Evolutionary conservation across 2,888 invertebrate genomes (phyloP), one percentile per base, ranked within the genome.

Genomic region (Camponotus fellah): DNA sequence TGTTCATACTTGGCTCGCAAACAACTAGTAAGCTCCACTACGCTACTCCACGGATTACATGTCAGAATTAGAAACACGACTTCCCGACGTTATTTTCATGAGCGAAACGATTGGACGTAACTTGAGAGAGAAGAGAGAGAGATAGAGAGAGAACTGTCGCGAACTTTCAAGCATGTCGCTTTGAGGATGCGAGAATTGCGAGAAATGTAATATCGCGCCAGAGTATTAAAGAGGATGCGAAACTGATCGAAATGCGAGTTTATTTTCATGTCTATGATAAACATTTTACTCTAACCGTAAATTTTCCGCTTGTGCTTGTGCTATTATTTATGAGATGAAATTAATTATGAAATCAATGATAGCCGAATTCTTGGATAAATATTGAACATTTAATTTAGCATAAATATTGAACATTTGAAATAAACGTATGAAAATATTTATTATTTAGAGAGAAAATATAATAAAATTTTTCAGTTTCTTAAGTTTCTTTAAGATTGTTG

Each of bases 21-120:
- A 66, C 37, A 21, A 53, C 49, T 37, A 37, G 26, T 62, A 46
- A 34, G 17, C 49, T 49, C 6, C 32, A 56, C 53, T 49, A 53
- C 17, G 53, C 65, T 66, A 66, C 26, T 77, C 26, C 32, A 9
- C 43, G 40, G 37, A 58, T 68, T 77, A 58, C 68, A 10, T 21
- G 68, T 77, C 68, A 66, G 43, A 77, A 66, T 77, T 77, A 77
- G 77, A 77, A 68, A 66, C 77, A 77, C 14, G 43, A 68, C 56
- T 43, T 76, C 37, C 75, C 21, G 64, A 37, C 6, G 75, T 58
- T 68, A 77, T 77, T 77, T 77, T 66, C 32, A 58, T 14, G 58
- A 32, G 40, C 14, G 12, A 32, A 58, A n/a, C 58, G 49, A 56
- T 77, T 53, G 32, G 4, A 58, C n/a, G 21, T 5, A 17, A 9